Conservation (phyloP, 2,113 vertebrate genomes). For the Perca schrenkii region DNA sequence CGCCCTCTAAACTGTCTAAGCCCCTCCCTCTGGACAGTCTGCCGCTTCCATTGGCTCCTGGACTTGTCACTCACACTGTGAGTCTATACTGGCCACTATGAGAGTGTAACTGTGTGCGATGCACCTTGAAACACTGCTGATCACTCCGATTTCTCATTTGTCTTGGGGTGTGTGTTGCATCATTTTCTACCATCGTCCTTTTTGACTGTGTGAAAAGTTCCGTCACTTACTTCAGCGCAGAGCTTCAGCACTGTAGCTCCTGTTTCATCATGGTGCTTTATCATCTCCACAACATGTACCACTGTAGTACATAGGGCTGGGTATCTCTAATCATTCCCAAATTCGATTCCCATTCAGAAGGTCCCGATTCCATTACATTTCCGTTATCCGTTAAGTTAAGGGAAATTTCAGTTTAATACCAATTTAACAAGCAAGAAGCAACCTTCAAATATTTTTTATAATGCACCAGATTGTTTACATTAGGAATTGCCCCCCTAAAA, state of each 20-base stretch:
- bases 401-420: too few relatives aligned
- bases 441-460: too few relatives aligned
- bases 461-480: too few relatives aligned
- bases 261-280: not conserved
- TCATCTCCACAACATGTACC: not conserved
- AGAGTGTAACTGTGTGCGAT: slow-evolving; percentile 46
- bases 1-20: slow-evolving; percentile 80
- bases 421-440: too few relatives aligned
- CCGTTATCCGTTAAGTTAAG: too few relatives aligned
- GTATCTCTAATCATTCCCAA: too few relatives aligned
- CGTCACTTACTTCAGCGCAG: not conserved
- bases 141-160: not conserved
- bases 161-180: slow-evolving; percentile 36
- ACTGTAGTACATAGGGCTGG: not conserved
- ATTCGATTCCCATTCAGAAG: too few relatives aligned
- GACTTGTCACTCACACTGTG: slow-evolving; percentile 81
- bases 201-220: not conserved
- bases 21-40: slow-evolving; percentile 79
- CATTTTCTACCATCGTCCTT: not conserved
- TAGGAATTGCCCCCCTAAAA: too few relatives aligned
- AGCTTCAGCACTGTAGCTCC: not conserved
- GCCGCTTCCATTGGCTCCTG: slow-evolving; percentile 76
- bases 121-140: not conserved
- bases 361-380: too few relatives aligned
- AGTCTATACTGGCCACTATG: slow-evolving; percentile 59